phyloP scores from a whole-genome alignment of 2,797 vertebrate genomes.

The Meda fulgida region DNA sequence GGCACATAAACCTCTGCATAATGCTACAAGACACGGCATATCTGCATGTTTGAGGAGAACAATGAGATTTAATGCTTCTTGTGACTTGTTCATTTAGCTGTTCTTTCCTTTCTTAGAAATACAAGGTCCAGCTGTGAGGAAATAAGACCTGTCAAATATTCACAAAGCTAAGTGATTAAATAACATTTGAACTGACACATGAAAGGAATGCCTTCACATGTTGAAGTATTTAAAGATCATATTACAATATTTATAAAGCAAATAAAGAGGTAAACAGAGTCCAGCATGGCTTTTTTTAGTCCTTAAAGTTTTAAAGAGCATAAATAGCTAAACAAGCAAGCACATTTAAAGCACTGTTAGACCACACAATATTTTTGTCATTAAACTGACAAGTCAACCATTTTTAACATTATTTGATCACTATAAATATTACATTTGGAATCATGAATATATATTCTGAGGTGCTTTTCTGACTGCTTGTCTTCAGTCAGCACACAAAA shows the following conservation, averaged over 20 bases:
- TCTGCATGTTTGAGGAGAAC: conserved; percentile 32
- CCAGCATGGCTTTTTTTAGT: conserved; percentile 33
- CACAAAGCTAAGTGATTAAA: background rate
- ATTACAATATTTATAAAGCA: conserved; percentile 7
- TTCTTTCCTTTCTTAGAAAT: background rate
- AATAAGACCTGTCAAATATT: background rate
- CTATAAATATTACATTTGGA: conserved; percentile 35
- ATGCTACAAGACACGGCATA: conserved; percentile 59
- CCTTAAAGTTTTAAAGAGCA: conserved; percentile 22
- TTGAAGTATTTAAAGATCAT: background rate
- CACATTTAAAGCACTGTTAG: conserved; percentile 41
- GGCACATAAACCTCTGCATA: conserved; percentile 79
- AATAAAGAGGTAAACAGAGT: conserved; percentile 17
- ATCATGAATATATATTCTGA: conserved; percentile 14
- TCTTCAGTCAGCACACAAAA: conserved; percentile 10
- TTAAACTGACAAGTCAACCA: conserved; percentile 27
- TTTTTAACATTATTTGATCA: conserved; percentile 20
- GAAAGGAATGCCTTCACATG: background rate
- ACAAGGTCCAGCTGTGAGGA: background rate
- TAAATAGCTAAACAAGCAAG: conserved; percentile 24
- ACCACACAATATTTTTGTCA: conserved; percentile 48
- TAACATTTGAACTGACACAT: conserved; percentile 2
- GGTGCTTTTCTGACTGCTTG: background rate
- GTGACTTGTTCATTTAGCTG: background rate
- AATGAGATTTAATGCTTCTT: conserved; percentile 47